A percentile compares a stretch with the other conserved stretches of the same genome.
These are phyloP conservation scores for Drymonia ruficornis DNA, from an alignment of 2,888 invertebrate genomes.

Conservation along the genomic window DNA sequence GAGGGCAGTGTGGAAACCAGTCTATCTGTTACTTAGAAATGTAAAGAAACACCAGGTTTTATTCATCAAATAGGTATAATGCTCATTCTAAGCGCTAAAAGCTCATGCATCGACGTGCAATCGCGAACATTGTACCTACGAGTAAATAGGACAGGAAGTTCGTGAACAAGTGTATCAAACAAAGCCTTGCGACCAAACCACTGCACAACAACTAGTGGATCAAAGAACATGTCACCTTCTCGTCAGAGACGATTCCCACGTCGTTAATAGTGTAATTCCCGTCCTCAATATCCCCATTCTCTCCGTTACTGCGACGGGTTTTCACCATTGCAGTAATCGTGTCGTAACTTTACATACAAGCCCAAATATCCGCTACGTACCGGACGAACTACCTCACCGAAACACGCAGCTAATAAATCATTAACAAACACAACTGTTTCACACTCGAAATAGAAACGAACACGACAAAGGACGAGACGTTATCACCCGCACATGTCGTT, in stretches of 20 bases:
- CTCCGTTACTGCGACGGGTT: constrained; percentile 84
- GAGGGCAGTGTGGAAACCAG: neutral
- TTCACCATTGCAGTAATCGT: constrained; percentile 79
- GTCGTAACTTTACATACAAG: constrained; percentile 65
- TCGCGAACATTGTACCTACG: constrained; percentile 41
- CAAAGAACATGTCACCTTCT: constrained; percentile 75
- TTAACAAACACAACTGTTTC: constrained; percentile 45
- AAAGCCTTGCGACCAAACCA: constrained; percentile 54
- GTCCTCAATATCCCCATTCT: constrained; percentile 81
- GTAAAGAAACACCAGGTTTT: constrained; percentile 13
- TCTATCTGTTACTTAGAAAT: neutral
- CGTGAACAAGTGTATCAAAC: constrained; percentile 49
- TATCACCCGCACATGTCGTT: constrained; percentile 79
- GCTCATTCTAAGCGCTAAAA: constrained; percentile 43
- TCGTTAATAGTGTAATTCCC: constrained; percentile 77
- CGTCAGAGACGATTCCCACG: constrained; percentile 78
- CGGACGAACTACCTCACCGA: constrained; percentile 53
- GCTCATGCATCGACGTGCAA: constrained; percentile 71
- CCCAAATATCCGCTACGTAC: constrained; percentile 64
- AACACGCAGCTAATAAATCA: constrained; percentile 54
- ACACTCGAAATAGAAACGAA: constrained; percentile 59
- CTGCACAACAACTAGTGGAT: constrained; percentile 53
- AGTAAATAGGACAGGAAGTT: constrained; percentile 68
- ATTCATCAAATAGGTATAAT: constrained; percentile 21
- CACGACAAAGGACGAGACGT: constrained; percentile 73